Evolutionary conservation across 2,113 vertebrate species (phyloP).

Genomic region (Alosa alosa): DNA sequence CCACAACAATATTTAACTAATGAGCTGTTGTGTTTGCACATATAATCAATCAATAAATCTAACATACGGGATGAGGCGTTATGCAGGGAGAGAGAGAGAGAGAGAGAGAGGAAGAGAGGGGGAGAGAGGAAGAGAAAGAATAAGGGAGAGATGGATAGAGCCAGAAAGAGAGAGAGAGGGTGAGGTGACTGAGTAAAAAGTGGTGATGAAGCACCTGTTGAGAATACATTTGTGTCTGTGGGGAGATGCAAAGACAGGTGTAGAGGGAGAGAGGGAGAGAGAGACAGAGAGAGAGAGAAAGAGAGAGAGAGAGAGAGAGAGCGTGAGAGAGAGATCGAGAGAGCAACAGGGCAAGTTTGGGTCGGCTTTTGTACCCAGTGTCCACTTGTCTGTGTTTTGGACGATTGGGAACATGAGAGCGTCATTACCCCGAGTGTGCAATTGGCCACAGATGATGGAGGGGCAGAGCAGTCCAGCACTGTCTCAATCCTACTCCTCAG

Average conservation of each 20-base stretch:
- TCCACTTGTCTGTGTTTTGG: background rate
- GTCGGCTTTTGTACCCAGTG: no score
- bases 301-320: no score
- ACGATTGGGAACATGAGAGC: background rate
- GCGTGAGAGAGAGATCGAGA: no score
- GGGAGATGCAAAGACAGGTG: no score
- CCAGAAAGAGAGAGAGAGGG: no score
- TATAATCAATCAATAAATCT: constrained; percentile 32
- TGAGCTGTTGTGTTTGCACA: constrained; percentile 33
- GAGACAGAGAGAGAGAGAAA: no score
- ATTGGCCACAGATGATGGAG: background rate
- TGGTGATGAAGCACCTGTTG: no score
- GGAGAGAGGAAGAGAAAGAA: background rate
- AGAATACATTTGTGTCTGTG: no score
- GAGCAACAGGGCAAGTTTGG: no score
- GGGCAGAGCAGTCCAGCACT: background rate
- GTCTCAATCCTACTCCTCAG: background rate
- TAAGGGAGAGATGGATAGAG: background rate
- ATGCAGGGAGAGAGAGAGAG: constrained; percentile 1
- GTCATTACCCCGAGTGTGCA: background rate
- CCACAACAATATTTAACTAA: constrained; percentile 38
- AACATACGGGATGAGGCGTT: constrained; percentile 3
- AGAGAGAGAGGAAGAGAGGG: background rate
- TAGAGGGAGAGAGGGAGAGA: no score
- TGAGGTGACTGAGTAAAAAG: no score